phyloP scores from a whole-genome alignment of 2,797 vertebrate genomes.

The Poliocrania exsul region DNA sequence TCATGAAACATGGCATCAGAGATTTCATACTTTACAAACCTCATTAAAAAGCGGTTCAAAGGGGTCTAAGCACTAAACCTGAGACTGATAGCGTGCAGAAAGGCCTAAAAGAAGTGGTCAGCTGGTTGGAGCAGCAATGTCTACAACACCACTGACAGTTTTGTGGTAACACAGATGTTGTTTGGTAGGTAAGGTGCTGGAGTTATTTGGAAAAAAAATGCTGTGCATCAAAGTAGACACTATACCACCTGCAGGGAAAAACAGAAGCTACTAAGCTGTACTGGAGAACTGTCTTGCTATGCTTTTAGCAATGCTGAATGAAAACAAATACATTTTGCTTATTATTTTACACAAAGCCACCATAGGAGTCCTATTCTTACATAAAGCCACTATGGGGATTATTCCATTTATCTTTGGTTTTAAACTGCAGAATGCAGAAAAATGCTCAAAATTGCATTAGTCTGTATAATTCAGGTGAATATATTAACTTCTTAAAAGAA shows the following conservation, averaged over 20 bases:
- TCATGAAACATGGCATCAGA: not conserved
- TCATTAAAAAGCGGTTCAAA: not conserved
- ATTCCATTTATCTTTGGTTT: not conserved
- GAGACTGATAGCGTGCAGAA: not conserved
- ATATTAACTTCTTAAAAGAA: not conserved
- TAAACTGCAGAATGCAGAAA: not conserved
- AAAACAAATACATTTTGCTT: not conserved
- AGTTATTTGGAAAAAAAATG: not conserved
- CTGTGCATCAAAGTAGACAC: not conserved
- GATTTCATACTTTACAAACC: not conserved
- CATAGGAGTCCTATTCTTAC: not conserved
- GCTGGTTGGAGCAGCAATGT: not conserved
- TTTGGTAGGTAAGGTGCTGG: not conserved
- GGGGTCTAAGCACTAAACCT: not conserved
- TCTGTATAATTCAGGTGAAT: not conserved
- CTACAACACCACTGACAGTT: not conserved
- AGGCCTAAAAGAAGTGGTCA: not conserved
- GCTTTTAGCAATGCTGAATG: not conserved
- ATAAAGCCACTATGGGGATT: not conserved
- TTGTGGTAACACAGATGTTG: not conserved
- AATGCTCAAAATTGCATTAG: not conserved
- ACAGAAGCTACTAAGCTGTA: not conserved
- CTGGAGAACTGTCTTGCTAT: not conserved
- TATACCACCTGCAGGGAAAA: not conserved
- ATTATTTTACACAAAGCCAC: not conserved